Base-by-base conservation (phyloP, 2,113 vertebrate species). In the Megaceryle torquata region DNA sequence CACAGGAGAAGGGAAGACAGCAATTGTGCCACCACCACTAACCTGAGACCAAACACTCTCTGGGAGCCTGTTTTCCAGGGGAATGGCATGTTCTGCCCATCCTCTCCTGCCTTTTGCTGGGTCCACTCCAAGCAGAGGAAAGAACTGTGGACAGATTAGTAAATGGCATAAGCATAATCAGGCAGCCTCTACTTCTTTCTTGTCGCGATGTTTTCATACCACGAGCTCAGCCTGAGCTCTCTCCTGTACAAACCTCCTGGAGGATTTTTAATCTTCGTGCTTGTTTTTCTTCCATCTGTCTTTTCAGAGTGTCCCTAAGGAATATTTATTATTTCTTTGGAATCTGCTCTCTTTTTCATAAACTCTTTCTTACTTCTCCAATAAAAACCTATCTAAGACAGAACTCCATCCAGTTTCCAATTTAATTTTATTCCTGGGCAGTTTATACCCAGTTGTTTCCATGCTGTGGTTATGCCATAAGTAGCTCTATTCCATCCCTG, bases 261-360 rank as follows among this genome's bases (percentile, higher is more conserved):
- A n/a, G 81, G 31, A 78, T 76, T 82, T 95, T 92, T 76, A 82
- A 95, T 95, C 57, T 93, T 89, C 74, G 16, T 78, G 61, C 70
- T 93, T 93, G 70, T 79, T 95, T 92, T 94, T 92, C 70, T 87
- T 95, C 76, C 81, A 95, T 95, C 70, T 91, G 61, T 71, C 91
- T 87, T 92, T 92, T 61, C 77, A 88, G 77, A 67, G 20, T 75
- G 21, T 92, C 74, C 57, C 91, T 18, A n/a, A 76, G 74, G 81
- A 96, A 69, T 93, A 89, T 89, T 94, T 92, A 85, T 91, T 65
- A 61, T 82, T 91, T 64, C 86, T 89, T 84, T 69, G 91, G 84
- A 95, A 97, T 95, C 61, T 87, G 65, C 70, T 64, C 39, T 93
- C 65, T 93, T 91, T 92, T 96, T 87, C 83, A 85, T 92, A 96